A percentile compares a stretch with the other conserved stretches of the same genome.
Evolutionary conservation across 2,888 invertebrate genomes (phyloP).

Genomic region (Caenorhabditis wallacei): DNA sequence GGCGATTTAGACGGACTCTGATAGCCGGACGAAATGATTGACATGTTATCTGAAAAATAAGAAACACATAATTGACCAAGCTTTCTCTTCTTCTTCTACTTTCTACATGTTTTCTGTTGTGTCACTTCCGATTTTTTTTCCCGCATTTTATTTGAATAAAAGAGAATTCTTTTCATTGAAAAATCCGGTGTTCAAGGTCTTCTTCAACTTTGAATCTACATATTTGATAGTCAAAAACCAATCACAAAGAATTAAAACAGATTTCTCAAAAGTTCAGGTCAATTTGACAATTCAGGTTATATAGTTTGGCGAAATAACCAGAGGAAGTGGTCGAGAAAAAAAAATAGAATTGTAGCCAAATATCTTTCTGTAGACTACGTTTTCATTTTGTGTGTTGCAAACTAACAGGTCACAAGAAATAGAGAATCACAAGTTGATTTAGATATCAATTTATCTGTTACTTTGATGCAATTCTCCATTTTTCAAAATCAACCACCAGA

Average conservation of each 20-base stretch:
- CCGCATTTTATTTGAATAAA: constrained; percentile 47
- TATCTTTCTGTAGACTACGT: constrained; percentile 18
- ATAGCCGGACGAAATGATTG: constrained; percentile 71
- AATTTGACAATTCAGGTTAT: constrained; percentile 25
- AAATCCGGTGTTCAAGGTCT: constrained; percentile 60
- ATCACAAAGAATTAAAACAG: constrained; percentile 24
- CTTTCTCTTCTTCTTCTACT: constrained; percentile 5
- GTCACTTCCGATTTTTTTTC: constrained; percentile 15
- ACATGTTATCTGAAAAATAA: constrained; percentile 30
- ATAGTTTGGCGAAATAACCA: constrained; percentile 34
- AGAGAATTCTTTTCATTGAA: constrained; percentile 33
- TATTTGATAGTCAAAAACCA: constrained; percentile 45
- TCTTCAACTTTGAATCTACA: constrained; percentile 18
- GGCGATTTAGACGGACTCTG: constrained; percentile 75
- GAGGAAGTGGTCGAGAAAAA: background rate
- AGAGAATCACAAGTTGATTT: constrained; percentile 30
- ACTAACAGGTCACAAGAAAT: constrained; percentile 17
- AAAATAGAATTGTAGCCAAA: constrained; percentile 2
- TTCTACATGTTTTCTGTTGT: constrained; percentile 17
- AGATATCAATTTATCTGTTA: constrained; percentile 28
- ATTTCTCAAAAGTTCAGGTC: constrained; percentile 35
- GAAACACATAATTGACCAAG: constrained; percentile 34
- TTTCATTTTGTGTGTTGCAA: background rate
- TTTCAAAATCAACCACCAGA: background rate
- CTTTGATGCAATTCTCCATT: constrained; percentile 10